A percentile compares a stretch with the other conserved stretches of the same genome.
phyloP scores from a whole-genome alignment of 2,888 invertebrate genomes.

The Frankliniella fusca region DNA sequence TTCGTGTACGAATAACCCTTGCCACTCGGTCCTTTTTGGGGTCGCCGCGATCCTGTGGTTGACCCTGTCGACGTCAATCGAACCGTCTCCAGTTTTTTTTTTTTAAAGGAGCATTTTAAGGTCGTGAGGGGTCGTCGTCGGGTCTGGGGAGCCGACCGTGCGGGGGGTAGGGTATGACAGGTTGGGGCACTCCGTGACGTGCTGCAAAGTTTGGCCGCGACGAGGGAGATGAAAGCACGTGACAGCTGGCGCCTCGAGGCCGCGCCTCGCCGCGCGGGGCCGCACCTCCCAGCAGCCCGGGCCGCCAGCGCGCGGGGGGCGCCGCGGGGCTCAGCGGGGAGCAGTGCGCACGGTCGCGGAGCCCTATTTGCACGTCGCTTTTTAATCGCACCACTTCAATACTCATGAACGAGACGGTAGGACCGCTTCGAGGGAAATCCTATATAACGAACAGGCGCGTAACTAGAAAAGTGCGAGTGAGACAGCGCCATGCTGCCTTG shows the following conservation, averaged over 20 bases:
- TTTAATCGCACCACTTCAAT: no score
- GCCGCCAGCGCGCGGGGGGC: no score
- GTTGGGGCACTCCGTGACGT: neutral
- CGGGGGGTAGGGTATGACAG: neutral
- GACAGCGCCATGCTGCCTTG: no score
- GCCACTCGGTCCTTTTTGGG: neutral
- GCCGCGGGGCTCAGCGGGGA: no score
- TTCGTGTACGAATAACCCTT: no score
- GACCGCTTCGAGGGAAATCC: no score
- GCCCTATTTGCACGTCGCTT: no score
- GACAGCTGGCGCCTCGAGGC: neutral
- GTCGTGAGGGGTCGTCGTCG: neutral
- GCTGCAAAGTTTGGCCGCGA: slow-evolving; percentile 18
- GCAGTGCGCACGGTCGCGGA: no score
- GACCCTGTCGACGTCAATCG: slow-evolving; percentile 1
- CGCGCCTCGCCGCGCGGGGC: neutral
- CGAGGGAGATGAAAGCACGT: neutral
- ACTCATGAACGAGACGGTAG: no score
- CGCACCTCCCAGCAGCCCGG: neutral
- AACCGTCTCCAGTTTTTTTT: neutral
- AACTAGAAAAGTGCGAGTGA: no score
- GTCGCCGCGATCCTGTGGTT: neutral
- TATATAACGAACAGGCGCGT: no score
- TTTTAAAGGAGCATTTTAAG: no score
- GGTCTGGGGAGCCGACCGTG: neutral